These are phyloP conservation scores for Orchesellides sinensis DNA, from an alignment of 2,888 invertebrate genomes.

Conservation along the genomic window DNA sequence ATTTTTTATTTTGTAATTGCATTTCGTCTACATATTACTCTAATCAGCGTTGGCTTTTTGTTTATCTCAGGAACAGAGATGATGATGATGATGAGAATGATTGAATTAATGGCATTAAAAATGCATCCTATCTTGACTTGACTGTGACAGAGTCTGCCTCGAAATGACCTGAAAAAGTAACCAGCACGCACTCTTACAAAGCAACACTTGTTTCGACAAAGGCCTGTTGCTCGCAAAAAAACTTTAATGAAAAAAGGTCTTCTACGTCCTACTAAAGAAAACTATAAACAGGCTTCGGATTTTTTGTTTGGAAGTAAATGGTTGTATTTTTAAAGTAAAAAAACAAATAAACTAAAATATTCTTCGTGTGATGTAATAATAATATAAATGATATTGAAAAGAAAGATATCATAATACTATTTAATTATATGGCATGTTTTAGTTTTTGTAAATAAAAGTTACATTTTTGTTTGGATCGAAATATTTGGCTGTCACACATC, in stretches of 20 bases:
- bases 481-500: not conserved
- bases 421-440: slow-evolving; percentile 10
- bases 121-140: slow-evolving; percentile 47
- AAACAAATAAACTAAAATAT: not conserved
- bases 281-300: not conserved
- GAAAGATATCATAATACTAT: not conserved
- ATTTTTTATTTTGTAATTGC: not conserved
- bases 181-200: slow-evolving; percentile 22
- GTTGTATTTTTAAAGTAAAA: slow-evolving; percentile 8
- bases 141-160: slow-evolving; percentile 35
- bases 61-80: slow-evolving; percentile 70
- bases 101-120: slow-evolving; percentile 49
- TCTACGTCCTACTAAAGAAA: not conserved
- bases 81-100: slow-evolving; percentile 62
- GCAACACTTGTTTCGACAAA: slow-evolving; percentile 5
- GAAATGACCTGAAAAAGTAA: slow-evolving; percentile 44
- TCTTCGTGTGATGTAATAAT: not conserved
- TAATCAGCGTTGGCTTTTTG: slow-evolving; percentile 42
- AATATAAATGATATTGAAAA: not conserved
- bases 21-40: slow-evolving; percentile 10
- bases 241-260: no score
- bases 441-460: slow-evolving; percentile 14
- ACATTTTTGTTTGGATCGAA: not conserved
- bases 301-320: not conserved
- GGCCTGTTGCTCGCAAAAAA: slow-evolving; percentile 4